Evolutionary conservation across 2,797 vertebrate genomes (phyloP), one percentile per base, ranked within the genome.

Genomic region (Scomberomorus guttatus): DNA sequence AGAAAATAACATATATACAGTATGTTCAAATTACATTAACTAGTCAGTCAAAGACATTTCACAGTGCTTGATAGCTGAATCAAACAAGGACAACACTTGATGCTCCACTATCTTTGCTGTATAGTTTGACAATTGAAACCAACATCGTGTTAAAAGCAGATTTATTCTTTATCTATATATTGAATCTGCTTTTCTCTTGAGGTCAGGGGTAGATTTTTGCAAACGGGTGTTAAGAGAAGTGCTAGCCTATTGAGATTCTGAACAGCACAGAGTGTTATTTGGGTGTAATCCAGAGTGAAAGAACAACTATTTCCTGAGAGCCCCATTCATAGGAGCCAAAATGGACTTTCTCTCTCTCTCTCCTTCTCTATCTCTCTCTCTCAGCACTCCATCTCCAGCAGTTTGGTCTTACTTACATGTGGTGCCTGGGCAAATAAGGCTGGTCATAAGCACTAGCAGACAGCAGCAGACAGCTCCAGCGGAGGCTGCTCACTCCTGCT

Each of bases 201-300:
- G 10, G 5, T 29, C 13, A 24, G 6, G 32, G 24, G 29, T 39
- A 22, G 17, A 54, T 44, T 46, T 51, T 57, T 34, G 1, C 17
- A 27, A 34, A 57, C 48, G 18, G 18, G 37, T 17, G 66, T 71
- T 34, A 32, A 32, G 14, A 34, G 24, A 15, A 15, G 56, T 25
- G 27, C 22, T 5, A 56, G 24, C 55, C 50, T 34, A 48, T 75
- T 75, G 75, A 82, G 58, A 85, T 79, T 77, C 72, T 56, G 48
- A 64, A 22, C 70, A 83, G 64, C 64, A 55, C 68, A 34, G 32
- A 54, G 63, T 50, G 58, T 48, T 71, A 27, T 29, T 65, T 62
- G 72, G 46, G 54, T 68, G n/a, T 60, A 34, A 75, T 72, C 71
- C 73, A 55, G 44, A 50, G 24, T 54, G 57, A 72, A 79, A 72